Evolutionary conservation across 2,797 vertebrate species (phyloP), one percentile per base, ranked within the genome.

Genomic region (Brotula barbata): DNA sequence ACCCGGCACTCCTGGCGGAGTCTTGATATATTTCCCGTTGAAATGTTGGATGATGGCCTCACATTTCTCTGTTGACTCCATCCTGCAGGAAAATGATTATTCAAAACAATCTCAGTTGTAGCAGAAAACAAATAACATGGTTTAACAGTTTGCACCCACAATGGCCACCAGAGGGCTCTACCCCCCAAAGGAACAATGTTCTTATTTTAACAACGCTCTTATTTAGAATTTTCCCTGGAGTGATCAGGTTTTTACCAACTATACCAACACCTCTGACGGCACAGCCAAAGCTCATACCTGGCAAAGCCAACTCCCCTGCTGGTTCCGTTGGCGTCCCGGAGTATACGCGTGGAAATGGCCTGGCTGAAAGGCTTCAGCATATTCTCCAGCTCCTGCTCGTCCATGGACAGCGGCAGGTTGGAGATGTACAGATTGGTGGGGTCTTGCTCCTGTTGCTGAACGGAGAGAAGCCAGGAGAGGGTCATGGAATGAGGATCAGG

Each of bases 51-150:
- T 98, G 78, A 98, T 93, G 15, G 95, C 95, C 88, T 97, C 96
- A 60, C 96, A 98, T 86, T 96, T 97, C 89, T 98, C 95, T 63
- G 95, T 98, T 42, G 96, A 97, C 84, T 98, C 96, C 95, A 98
- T 97, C 89, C 95, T 98, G 71, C 15, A 54, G 47, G 19, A 53
- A 51, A 57, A 57, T 23, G 5, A 22, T 57, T 14, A 33, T 53
- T 47, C 12, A 70, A 68, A 56, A 36, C 21, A 47, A 45, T 14
- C 1, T 23, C 4, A 19, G 44, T 23, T 33, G 17, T 8, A 36
- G 13, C 22, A 49, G 9, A 0, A 28, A 17, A 33, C 20, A 12
- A 2, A 17, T 39, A 2, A 14, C 16, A 41, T 13, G 34, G 2
- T 44, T 34, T 16, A 23, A 45, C 12, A 40, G 14, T 4, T 40